Evolutionary conservation across 2,113 vertebrate genomes (phyloP).

Genomic region (Scartelaos histophorus): DNA sequence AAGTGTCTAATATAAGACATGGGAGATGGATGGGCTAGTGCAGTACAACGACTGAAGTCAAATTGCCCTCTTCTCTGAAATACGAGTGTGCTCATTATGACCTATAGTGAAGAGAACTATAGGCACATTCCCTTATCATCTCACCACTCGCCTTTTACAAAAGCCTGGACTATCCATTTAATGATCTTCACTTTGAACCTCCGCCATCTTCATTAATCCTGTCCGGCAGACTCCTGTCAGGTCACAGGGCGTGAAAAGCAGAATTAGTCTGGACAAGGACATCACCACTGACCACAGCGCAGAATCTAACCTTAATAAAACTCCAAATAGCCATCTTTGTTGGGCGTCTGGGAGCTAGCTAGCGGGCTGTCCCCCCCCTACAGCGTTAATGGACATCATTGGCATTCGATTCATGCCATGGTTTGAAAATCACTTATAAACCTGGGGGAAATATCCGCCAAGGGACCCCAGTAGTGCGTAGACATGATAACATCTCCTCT

Average conservation of each 20-base stretch:
- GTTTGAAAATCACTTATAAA: slow-evolving; percentile 66
- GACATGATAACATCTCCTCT: slow-evolving; percentile 36
- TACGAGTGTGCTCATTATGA: background rate
- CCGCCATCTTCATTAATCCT: slow-evolving; percentile 34
- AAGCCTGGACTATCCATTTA: slow-evolving; percentile 7
- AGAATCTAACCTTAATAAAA: slow-evolving; percentile 62
- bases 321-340: slow-evolving; percentile 68
- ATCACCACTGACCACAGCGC: slow-evolving; percentile 46
- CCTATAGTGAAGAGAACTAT: background rate
- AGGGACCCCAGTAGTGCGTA: slow-evolving; percentile 22
- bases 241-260: slow-evolving; percentile 37
- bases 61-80: background rate
- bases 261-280: slow-evolving; percentile 58
- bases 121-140: background rate
- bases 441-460: slow-evolving; percentile 32
- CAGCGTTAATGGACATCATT: slow-evolving; percentile 64
- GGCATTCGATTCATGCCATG: slow-evolving; percentile 55
- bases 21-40: background rate
- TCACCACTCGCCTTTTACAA: background rate
- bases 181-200: slow-evolving; percentile 8
- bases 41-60: background rate
- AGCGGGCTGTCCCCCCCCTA: slow-evolving; percentile 48
- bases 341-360: slow-evolving; percentile 59
- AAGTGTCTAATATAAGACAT: background rate
- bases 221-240: slow-evolving; percentile 36